These are phyloP conservation scores for Cettia cetti DNA, from an alignment of 2,113 vertebrate species.

Conservation along the genomic window DNA sequence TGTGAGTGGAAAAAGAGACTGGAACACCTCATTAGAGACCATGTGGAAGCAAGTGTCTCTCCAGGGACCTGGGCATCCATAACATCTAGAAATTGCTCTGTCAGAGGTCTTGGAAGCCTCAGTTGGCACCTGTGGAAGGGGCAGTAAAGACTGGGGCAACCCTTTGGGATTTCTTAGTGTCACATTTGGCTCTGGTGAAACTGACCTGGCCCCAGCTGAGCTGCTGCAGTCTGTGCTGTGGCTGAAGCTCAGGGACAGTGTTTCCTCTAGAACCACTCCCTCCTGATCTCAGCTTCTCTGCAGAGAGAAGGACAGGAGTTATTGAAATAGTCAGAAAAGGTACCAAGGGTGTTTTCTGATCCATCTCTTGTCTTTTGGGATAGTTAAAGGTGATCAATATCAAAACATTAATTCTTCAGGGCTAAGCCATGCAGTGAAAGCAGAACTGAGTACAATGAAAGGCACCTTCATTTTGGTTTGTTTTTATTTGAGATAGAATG, in stretches of 20 bases:
- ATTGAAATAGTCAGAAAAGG: background rate
- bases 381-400: background rate
- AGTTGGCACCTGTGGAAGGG: background rate
- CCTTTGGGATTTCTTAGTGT: background rate
- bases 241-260: background rate
- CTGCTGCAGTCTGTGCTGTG: background rate
- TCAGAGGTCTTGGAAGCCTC: background rate
- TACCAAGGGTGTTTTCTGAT: background rate
- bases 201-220: background rate
- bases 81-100: background rate
- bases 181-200: background rate
- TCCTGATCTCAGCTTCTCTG: background rate
- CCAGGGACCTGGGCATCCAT: background rate
- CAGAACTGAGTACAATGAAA: accelerated
- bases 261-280: background rate
- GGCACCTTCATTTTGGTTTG: background rate
- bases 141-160: background rate
- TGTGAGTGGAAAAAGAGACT: background rate
- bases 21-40: background rate
- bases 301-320: background rate
- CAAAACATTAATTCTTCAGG: background rate
- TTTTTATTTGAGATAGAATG: background rate
- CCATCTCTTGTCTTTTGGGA: background rate
- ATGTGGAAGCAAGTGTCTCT: background rate
- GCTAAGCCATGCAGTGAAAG: background rate